Conservation (phyloP, 2,113 vertebrate species). For the Uropsilus gracilis region DNA sequence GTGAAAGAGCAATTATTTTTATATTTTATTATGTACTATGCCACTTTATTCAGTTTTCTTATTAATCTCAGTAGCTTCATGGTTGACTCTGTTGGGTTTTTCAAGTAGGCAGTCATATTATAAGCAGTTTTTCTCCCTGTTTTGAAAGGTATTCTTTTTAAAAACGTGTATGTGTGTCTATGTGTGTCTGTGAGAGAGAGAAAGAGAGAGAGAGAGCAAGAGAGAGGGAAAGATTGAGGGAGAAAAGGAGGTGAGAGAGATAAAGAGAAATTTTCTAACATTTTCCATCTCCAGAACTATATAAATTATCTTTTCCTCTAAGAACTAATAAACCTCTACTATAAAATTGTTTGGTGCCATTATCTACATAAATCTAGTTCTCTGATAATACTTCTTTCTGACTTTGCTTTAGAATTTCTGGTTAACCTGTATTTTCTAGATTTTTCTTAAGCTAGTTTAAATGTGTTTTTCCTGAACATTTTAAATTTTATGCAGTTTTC, state of each 20-base stretch:
- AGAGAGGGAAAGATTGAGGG: neutral
- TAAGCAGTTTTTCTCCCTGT: neutral
- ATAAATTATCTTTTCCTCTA: neutral
- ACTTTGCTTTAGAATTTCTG: neutral
- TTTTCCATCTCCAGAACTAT: neutral
- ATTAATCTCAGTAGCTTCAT: neutral
- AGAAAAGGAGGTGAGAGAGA: neutral
- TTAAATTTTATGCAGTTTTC: conserved; percentile 5
- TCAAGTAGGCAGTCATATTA: neutral
- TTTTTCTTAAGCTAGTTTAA: conserved; percentile 22
- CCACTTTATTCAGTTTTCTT: neutral
- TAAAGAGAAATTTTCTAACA: neutral
- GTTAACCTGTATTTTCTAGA: neutral
- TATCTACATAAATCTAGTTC: neutral
- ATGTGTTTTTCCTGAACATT: conserved; percentile 7
- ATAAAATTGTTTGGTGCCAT: neutral
- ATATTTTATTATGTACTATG: neutral
- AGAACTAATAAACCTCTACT: neutral
- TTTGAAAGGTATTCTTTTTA: neutral
- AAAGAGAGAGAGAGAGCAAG: too few relatives aligned
- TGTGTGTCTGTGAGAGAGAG: neutral
- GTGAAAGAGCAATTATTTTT: neutral
- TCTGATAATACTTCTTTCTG: neutral
- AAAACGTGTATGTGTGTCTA: neutral
- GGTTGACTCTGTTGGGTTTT: neutral